These are phyloP conservation scores for Balearica regulorum DNA, from an alignment of 2,797 vertebrate genomes.

Conservation along the genomic window DNA sequence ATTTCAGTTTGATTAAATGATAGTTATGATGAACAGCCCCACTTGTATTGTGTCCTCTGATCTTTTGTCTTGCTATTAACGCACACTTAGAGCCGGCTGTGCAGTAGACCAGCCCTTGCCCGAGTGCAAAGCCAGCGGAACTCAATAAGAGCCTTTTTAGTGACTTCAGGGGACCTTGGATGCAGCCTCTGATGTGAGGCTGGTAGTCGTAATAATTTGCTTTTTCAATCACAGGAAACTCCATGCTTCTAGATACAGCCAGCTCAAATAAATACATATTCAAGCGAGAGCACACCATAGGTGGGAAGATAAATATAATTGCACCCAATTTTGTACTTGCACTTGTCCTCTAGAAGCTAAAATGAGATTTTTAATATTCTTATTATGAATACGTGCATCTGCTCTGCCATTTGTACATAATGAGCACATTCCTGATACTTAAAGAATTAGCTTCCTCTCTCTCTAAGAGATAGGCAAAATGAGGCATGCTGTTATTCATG, in stretches of 20 bases:
- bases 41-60: not conserved
- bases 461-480: conserved; percentile 25
- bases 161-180: not conserved
- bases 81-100: not conserved
- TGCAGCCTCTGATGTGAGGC: not conserved
- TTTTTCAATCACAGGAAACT: conserved; percentile 30
- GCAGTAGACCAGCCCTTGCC: not conserved
- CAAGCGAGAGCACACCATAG: not conserved
- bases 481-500: conserved; percentile 41
- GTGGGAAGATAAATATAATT: conserved; percentile 42
- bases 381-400: conserved; percentile 53
- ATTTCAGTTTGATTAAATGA: not conserved
- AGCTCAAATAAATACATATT: conserved; percentile 30
- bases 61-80: not conserved
- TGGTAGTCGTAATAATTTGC: not conserved
- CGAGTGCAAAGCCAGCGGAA: not conserved
- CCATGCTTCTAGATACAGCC: not conserved
- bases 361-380: conserved; percentile 47
- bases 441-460: conserved; percentile 43
- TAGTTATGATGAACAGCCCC: not conserved
- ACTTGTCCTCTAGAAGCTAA: conserved; percentile 45
- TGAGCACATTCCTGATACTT: conserved; percentile 37
- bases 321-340: conserved; percentile 45
- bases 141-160: not conserved
- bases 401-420: conserved; percentile 52